phyloP scores from a whole-genome alignment of 2,888 invertebrate species.

The Melieria picta region DNA sequence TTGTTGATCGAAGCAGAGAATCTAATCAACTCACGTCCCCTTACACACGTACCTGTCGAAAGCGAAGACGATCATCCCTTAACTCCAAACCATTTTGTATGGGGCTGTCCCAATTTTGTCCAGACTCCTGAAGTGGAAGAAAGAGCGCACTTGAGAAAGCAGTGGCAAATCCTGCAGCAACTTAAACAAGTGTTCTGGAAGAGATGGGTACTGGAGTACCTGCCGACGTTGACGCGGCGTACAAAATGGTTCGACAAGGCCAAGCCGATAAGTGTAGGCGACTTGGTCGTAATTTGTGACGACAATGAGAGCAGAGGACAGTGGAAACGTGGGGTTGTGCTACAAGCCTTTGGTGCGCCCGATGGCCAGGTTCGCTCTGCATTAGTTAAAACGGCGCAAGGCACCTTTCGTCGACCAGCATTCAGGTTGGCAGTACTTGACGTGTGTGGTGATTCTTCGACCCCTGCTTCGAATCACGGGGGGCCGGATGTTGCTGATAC shows the following conservation, averaged over 20 bases:
- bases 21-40: conserved; percentile 32
- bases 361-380: conserved; percentile 33
- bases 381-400: conserved; percentile 19
- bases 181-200: conserved; percentile 13
- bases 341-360: conserved; percentile 13
- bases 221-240: conserved; percentile 26
- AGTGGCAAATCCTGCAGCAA: conserved; percentile 36
- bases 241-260: conserved; percentile 17
- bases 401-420: conserved; percentile 20
- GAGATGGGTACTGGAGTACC: conserved; percentile 15
- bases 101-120: conserved; percentile 17
- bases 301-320: conserved; percentile 38
- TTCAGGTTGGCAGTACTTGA: conserved; percentile 30
- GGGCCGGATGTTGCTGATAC: conserved; percentile 6
- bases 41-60: conserved; percentile 27
- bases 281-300: conserved; percentile 40
- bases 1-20: conserved; percentile 38
- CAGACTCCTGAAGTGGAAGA: conserved; percentile 20
- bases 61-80: conserved; percentile 24
- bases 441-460: conserved; percentile 23
- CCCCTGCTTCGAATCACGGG: conserved; percentile 9
- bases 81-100: conserved; percentile 34
- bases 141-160: conserved; percentile 16
- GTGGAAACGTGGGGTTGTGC: conserved; percentile 27
- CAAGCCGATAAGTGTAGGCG: conserved; percentile 20